phyloP scores from a whole-genome alignment of 2,113 vertebrate genomes.

The Oreochromis tanganicae region DNA sequence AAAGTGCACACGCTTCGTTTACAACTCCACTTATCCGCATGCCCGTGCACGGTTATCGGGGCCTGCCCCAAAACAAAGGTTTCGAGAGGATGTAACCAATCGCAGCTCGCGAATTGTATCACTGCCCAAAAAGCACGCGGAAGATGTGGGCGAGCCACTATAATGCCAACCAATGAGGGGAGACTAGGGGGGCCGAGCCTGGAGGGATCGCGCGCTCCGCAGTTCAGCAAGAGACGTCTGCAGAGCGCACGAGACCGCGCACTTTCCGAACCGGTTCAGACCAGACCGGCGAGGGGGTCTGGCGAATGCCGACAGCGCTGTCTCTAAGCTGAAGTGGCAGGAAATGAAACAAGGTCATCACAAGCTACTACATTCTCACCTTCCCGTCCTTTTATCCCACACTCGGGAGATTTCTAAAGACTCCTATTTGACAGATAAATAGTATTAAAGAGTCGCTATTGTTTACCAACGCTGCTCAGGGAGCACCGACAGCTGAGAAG shows the following conservation, averaged over 20 bases:
- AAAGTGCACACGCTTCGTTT: constrained; percentile 71
- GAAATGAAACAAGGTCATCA: constrained; percentile 19
- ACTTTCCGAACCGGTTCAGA: constrained; percentile 78
- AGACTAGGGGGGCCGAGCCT: neutral
- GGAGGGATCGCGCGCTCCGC: constrained; percentile 26
- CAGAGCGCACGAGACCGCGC: constrained; percentile 59
- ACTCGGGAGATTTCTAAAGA: neutral
- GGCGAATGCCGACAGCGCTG: constrained; percentile 39
- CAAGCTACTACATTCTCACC: neutral
- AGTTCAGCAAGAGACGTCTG: constrained; percentile 48
- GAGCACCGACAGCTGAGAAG: neutral
- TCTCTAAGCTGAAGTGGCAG: constrained; percentile 47
- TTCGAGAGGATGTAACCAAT: constrained; percentile 48
- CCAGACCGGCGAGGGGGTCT: constrained; percentile 67
- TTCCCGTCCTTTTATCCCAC: neutral
- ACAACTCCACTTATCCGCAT: constrained; percentile 66
- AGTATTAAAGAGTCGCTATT: neutral
- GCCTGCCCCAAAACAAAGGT: constrained; percentile 54
- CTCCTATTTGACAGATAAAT: neutral
- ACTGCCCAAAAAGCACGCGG: constrained; percentile 10
- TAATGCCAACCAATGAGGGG: constrained; percentile 34
- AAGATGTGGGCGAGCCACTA: neutral
- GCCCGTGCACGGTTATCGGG: constrained; percentile 18
- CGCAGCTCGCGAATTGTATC: neutral
- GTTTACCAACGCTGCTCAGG: neutral